phyloP scores from a whole-genome alignment of 2,888 invertebrate genomes.

The Scaptomyza parva region DNA sequence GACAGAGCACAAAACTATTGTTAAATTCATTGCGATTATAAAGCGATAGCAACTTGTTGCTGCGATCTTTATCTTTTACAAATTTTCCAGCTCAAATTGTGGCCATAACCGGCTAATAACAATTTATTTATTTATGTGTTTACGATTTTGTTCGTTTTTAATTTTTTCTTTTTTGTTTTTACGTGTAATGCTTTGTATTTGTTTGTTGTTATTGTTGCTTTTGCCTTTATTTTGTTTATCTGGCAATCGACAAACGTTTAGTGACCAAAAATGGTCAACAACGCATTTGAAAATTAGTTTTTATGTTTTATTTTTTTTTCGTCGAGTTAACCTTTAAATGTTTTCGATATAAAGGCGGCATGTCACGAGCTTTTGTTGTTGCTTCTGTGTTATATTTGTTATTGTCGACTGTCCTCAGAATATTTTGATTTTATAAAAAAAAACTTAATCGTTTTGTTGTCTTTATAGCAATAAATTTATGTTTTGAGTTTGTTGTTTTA shows the following conservation, averaged over 20 bases:
- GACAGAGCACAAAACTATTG: constrained; percentile 39
- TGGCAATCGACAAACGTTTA: constrained; percentile 52
- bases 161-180: constrained; percentile 22
- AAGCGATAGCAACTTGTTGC: constrained; percentile 58
- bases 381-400: neutral
- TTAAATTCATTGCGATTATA: constrained; percentile 50
- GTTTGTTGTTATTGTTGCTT: constrained; percentile 19
- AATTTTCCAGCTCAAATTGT: constrained; percentile 72
- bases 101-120: constrained; percentile 72
- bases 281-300: constrained; percentile 48
- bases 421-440: constrained; percentile 27
- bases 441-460: constrained; percentile 1
- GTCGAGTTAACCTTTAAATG: constrained; percentile 61
- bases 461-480: neutral
- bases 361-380: constrained; percentile 33
- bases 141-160: constrained; percentile 15
- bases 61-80: constrained; percentile 78
- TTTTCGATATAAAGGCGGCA: constrained; percentile 28
- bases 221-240: constrained; percentile 56
- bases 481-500: neutral
- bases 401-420: constrained; percentile 32
- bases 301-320: constrained; percentile 22
- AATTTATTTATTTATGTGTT: constrained; percentile 67
- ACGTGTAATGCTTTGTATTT: constrained; percentile 27
- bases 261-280: constrained; percentile 64